Percentiles rank a stretch among this genome's conserved stretches.
Evolutionary conservation across 2,113 vertebrate species (phyloP).

Genomic region (Ammospiza caudacuta): DNA sequence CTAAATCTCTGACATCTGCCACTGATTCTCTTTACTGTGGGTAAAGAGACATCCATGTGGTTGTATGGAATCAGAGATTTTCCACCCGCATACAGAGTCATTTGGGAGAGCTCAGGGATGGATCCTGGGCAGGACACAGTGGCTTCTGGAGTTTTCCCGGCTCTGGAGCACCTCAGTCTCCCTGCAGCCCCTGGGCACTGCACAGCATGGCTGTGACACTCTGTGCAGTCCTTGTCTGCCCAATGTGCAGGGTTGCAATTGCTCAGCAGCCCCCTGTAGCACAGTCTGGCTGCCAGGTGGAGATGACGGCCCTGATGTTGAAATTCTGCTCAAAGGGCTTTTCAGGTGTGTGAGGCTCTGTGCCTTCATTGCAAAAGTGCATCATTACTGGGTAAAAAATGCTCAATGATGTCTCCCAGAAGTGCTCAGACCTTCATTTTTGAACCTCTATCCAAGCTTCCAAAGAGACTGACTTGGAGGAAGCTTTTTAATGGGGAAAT

Average conservation of each 20-base stretch:
- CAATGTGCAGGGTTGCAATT: not conserved
- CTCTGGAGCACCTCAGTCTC: not conserved
- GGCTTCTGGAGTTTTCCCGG: not conserved
- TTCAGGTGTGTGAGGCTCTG: not conserved
- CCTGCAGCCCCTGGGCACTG: accelerated
- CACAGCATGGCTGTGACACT: accelerated
- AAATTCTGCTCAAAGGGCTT: not conserved
- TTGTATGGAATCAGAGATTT: not conserved
- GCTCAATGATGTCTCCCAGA: not conserved
- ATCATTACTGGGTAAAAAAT: accelerated
- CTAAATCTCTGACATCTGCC: not conserved
- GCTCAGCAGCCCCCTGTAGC: not conserved
- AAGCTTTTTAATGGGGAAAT: not conserved
- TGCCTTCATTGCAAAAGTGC: not conserved
- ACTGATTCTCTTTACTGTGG: not conserved
- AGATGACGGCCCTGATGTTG: not conserved
- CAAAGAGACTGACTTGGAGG: not conserved
- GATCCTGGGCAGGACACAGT: not conserved
- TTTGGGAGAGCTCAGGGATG: not conserved
- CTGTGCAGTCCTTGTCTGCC: not conserved
- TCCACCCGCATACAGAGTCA: accelerated
- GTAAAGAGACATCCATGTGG: not conserved
- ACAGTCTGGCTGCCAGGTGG: not conserved
- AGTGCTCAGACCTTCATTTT: not conserved
- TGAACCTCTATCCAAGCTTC: not conserved